A percentile compares a stretch with the other conserved stretches of the same genome.
Evolutionary conservation across 2,113 vertebrate genomes (phyloP).

Genomic region (Anarrhichthys ocellatus): DNA sequence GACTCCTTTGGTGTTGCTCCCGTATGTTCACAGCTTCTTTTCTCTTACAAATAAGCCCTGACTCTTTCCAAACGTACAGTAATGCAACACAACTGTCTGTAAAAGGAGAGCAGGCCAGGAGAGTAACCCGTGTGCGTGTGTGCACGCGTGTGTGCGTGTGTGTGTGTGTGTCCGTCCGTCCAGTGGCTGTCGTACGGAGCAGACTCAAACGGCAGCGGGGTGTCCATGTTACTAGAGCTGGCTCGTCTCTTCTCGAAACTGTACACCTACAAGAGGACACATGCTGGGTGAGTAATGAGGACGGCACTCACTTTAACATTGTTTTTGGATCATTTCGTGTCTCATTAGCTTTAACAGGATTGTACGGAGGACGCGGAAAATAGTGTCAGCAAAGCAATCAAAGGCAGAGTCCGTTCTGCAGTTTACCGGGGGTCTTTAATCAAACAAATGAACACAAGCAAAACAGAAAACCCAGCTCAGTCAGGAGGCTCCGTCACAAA

Average conservation of each 20-base stretch:
- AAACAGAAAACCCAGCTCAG: too few species aligned
- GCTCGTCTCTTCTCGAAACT: conserved; percentile 96
- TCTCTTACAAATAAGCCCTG: background rate
- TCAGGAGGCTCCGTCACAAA: too few species aligned
- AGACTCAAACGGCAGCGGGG: conserved; percentile 95
- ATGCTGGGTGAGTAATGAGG: conserved; percentile 86
- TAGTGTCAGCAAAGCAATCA: too few species aligned
- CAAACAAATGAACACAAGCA: too few species aligned
- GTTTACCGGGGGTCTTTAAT: too few species aligned
- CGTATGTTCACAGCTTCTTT: conserved; percentile 74
- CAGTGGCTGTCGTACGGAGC: conserved; percentile 97
- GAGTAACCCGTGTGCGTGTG: background rate
- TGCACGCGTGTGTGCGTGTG: too few species aligned
- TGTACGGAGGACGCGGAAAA: too few species aligned
- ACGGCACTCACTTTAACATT: background rate
- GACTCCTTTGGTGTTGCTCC: conserved; percentile 97
- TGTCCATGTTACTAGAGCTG: conserved; percentile 93
- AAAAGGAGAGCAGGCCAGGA: background rate
- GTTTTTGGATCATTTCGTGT: background rate
- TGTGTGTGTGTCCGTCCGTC: conserved; percentile 7
- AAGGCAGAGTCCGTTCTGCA: too few species aligned
- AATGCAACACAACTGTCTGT: background rate
- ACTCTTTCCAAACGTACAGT: background rate
- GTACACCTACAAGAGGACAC: conserved; percentile 98
- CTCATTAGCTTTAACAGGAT: background rate